Conservation (phyloP, 2,888 invertebrate genomes). For the Ornithoptera priamus region DNA sequence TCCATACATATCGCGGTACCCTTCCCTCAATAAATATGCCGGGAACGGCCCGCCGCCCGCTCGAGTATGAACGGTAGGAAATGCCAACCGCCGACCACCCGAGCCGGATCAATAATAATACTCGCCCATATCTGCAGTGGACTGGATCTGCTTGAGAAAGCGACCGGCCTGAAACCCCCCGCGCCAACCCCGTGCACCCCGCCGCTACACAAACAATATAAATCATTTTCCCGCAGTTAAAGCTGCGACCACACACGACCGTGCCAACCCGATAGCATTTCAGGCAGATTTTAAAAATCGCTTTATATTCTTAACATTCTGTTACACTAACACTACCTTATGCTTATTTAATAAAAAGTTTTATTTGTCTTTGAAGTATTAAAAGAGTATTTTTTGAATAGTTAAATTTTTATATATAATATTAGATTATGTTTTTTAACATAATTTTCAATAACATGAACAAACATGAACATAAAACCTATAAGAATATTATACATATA, state of each 20-base stretch:
- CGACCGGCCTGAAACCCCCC: slow-evolving; percentile 48
- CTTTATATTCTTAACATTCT: background rate
- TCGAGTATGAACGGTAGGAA: slow-evolving; percentile 76
- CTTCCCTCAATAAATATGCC: slow-evolving; percentile 72
- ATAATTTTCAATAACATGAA: background rate
- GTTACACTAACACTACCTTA: background rate
- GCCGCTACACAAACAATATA: slow-evolving; percentile 76
- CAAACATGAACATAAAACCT: background rate
- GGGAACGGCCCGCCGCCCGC: slow-evolving; percentile 55
- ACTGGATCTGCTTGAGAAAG: slow-evolving; percentile 77
- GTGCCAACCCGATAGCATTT: slow-evolving; percentile 33
- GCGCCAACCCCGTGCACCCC: slow-evolving; percentile 41
- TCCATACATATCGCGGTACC: slow-evolving; percentile 53
- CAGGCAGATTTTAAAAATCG: slow-evolving; percentile 3
- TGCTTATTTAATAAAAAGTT: background rate
- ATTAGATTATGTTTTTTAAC: background rate
- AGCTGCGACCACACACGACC: slow-evolving; percentile 60
- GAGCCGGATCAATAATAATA: slow-evolving; percentile 79
- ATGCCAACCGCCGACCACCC: slow-evolving; percentile 65
- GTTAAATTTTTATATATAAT: no score
- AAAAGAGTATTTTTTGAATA: no score
- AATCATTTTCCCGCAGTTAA: slow-evolving; percentile 73
- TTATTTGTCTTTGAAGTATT: background rate
- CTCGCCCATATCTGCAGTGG: slow-evolving; percentile 80
- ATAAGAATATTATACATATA: background rate